Base-by-base conservation (phyloP, 2,797 vertebrate species). In the Microtus obscurus region DNA sequence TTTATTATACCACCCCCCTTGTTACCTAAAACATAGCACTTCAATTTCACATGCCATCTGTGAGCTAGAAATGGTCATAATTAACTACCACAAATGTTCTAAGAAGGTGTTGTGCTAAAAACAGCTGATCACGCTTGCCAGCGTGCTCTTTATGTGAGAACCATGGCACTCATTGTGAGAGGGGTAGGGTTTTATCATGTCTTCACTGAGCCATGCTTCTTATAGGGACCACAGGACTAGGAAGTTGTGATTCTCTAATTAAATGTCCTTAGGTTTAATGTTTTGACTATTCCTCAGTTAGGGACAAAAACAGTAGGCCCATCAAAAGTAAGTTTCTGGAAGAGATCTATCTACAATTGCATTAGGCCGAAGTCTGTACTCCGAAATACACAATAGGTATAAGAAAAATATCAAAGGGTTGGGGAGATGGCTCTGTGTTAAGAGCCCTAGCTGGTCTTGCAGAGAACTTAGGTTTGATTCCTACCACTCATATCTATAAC, bases 11-110 rank as follows among this genome's bases (percentile, higher is more conserved):
- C 51, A 94, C 87, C 91, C 79, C 71, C 77, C 91, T 96, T 85
- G 87, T 95, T 96, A 96, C 92, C 91, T 95, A 96, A 97, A 98
- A 97, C 97, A 97, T 95, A 98, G 98, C 63, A 37, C 97, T 98
- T 96, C 97, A 96, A 91, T 98, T 98, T 98, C 97, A 98, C 98
- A 98, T 98, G 91, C 98, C 98, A 98, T 98, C 98, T 98, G 98
- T 98, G 98, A 98, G 96, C 98, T 96, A 98, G 98, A 98, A 98
- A 98, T 98, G 98, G 98, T 96, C 98, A 97, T 95, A 96, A 95
- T 96, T 98, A 98, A 98, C 98, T 97, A 98, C 97, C 98, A 89
- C 88, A 97, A 98, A 96, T 98, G 98, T 96, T 97, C 95, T 96
- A 94, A 97, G 98, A 98, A 98, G 98, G 98, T 98, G 97, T 98